Percentiles rank a stretch among this genome's conserved stretches.
phyloP scores from a whole-genome alignment of 2,797 vertebrate genomes.

The Premnoplex brunnescens region DNA sequence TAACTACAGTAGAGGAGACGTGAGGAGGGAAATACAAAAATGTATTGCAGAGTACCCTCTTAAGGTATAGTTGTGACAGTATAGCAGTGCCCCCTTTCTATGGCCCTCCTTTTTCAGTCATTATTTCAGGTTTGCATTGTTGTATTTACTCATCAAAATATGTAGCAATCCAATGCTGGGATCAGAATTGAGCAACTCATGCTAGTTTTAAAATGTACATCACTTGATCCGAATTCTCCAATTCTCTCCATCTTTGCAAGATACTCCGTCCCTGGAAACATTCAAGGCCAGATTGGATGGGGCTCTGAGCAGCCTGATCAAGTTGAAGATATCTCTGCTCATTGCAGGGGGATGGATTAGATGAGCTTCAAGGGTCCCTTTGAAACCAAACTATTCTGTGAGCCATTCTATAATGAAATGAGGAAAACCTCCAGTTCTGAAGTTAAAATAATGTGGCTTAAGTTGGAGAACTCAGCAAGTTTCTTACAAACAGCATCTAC shows the following conservation, averaged over 20 bases:
- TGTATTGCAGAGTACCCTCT: background rate
- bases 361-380: background rate
- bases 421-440: background rate
- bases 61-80: background rate
- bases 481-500: accelerated
- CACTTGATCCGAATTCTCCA: background rate
- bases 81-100: background rate
- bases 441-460: background rate
- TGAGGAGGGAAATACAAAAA: background rate
- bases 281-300: background rate
- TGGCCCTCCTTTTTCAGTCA: background rate
- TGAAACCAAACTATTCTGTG: background rate
- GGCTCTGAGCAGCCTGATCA: background rate
- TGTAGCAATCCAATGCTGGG: background rate
- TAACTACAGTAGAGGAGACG: background rate
- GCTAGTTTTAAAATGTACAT: background rate
- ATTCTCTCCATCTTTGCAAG: background rate
- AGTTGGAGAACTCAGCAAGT: background rate
- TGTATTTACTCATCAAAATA: background rate
- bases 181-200: background rate
- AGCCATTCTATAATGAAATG: background rate
- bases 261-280: background rate
- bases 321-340: background rate
- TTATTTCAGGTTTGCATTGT: background rate
- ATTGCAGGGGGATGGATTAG: background rate